Evolutionary conservation across 2,888 invertebrate genomes (phyloP).

Genomic region (Elaeidobius kamerunicus): DNA sequence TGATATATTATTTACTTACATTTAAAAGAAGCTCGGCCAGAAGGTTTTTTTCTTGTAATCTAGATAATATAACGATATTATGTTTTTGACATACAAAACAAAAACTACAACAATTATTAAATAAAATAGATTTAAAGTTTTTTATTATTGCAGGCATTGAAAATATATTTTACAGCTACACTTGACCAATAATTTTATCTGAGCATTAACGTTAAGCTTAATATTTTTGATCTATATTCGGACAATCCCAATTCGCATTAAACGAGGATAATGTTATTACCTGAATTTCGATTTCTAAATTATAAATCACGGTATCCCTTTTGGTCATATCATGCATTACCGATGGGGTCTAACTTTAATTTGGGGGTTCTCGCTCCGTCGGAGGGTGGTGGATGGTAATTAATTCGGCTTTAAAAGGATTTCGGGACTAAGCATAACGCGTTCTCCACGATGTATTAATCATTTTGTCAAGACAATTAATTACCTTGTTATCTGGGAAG

Average conservation of each 20-base stretch:
- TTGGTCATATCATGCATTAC: slow-evolving; percentile 27
- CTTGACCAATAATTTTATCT: too few species aligned
- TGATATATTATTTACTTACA: too few species aligned
- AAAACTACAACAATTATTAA: too few species aligned
- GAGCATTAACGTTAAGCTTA: too few species aligned
- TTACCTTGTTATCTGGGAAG: slow-evolving; percentile 34
- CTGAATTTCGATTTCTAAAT: slow-evolving; percentile 15
- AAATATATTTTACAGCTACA: too few species aligned
- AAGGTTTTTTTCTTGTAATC: too few species aligned
- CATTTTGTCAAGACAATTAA: slow-evolving; percentile 38
- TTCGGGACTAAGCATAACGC: slow-evolving; percentile 29
- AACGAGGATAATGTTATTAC: slow-evolving; percentile 9
- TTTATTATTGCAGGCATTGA: too few species aligned
- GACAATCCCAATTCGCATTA: slow-evolving; percentile 2
- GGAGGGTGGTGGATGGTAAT: slow-evolving; percentile 27
- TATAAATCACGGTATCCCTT: slow-evolving; percentile 6
- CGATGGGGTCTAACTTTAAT: slow-evolving; percentile 27
- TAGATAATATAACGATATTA: too few species aligned
- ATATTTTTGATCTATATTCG: neutral
- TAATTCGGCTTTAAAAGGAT: slow-evolving; percentile 32
- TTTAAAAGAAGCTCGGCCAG: too few species aligned
- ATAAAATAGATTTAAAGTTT: too few species aligned
- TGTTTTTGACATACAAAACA: too few species aligned
- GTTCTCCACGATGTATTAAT: slow-evolving; percentile 38
- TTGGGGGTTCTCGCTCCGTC: slow-evolving; percentile 26